Conservation (phyloP, 2,888 invertebrate species). For the Heliothis peltigera region DNA sequence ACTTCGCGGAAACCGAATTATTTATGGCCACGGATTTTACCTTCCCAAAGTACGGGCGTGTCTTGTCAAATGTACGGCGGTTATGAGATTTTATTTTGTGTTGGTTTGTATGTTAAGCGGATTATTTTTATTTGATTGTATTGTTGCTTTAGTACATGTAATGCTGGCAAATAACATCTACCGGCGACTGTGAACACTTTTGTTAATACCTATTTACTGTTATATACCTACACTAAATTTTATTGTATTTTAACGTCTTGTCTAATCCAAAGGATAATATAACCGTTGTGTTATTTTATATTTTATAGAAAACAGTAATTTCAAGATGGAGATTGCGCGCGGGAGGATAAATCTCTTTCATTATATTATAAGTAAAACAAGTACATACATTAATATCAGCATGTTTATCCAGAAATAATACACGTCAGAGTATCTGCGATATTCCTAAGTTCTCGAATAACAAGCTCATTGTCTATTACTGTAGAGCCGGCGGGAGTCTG, state of each 20-base stretch:
- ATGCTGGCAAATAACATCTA: too few relatives aligned
- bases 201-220: too few relatives aligned
- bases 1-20: conserved; percentile 8
- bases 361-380: not conserved
- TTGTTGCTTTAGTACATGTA: too few relatives aligned
- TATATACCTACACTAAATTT: too few relatives aligned
- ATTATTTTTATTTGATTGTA: not conserved
- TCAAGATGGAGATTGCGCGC: too few relatives aligned
- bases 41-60: not conserved
- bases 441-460: not conserved
- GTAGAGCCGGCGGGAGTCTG: not conserved
- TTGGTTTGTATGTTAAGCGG: not conserved
- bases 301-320: too few relatives aligned
- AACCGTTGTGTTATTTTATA: too few relatives aligned
- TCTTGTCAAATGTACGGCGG: conserved; percentile 7
- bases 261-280: too few relatives aligned
- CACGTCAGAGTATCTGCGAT: not conserved
- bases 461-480: conserved; percentile 3
- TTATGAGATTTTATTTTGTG: conserved; percentile 1
- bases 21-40: conserved; percentile 6
- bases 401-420: not conserved
- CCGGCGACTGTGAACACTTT: too few relatives aligned
- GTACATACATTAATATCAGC: not conserved
- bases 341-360: too few relatives aligned
- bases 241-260: too few relatives aligned